Base-by-base conservation (phyloP, 2,797 vertebrate species). In the Lithobates pipiens region DNA sequence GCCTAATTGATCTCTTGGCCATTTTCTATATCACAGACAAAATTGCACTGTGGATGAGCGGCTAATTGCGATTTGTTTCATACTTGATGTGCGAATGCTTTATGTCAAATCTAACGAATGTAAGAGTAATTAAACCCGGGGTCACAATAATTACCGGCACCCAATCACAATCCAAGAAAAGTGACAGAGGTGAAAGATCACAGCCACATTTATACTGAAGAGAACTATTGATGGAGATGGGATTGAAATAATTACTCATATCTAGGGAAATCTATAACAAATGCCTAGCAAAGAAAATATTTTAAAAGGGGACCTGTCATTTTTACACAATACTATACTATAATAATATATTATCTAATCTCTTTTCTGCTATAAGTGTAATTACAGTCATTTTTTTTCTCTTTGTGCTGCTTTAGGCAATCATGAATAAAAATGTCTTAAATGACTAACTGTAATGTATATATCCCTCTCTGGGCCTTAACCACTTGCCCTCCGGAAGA, bases 71-170 rank as follows among this genome's bases (percentile, higher is more conserved):
- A 80, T 46, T 23, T 29, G 18, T 44, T 69, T n/a, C 65, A 69
- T 23, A 50, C 39, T 50, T 29, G 15, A 16, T 36, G 67, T 32
- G 36, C 77, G 54, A n/a, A n/a, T n/a, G n/a, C n/a, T n/a, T n/a
- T n/a, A n/a, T n/a, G n/a, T n/a, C n/a, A n/a, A n/a, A n/a, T n/a
- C n/a, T n/a, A 10, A 23, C 32, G 18, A 68, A 36, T 67, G 18
- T n/a, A 15, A 72, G 2, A 23, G 21, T 61, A 71, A 80, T 80
- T 71, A 80, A 80, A 71, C 68, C 68, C 67, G n/a, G 50, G 80
- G 69, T 73, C 46, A 15, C 36, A 46, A 71, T 76, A 67, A 76
- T 83, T 83, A 76, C 71, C 27, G 25, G 10, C 61, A 25, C 18
- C 80, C 72, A 83, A 32, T 83, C 70, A 74, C 54, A 15, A 39